Conservation (phyloP, 2,797 vertebrate species). For the Takifugu rubripes region DNA sequence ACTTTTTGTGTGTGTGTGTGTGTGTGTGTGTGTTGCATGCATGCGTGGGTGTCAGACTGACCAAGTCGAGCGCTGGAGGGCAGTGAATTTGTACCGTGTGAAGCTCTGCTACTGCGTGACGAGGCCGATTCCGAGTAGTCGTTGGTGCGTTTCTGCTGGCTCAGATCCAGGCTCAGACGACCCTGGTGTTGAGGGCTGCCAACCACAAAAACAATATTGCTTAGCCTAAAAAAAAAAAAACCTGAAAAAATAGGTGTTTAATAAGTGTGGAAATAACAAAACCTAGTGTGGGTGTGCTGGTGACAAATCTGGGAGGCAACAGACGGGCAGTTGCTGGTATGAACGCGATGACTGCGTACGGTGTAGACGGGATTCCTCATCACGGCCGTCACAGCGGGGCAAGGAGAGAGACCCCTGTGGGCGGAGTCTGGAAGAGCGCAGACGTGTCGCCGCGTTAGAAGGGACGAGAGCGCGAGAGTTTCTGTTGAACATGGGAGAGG, state of each 20-base stretch:
- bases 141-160: conserved; percentile 78
- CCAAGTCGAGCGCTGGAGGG: conserved; percentile 93
- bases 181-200: conserved; percentile 91
- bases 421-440: conserved; percentile 77
- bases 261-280: conserved; percentile 3
- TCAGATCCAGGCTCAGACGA: conserved; percentile 91
- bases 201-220: not conserved
- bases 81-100: conserved; percentile 94
- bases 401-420: conserved; percentile 86
- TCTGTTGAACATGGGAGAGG: conserved; percentile 12
- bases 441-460: conserved; percentile 4
- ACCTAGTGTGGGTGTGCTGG: conserved; percentile 81
- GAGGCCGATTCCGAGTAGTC: conserved; percentile 83
- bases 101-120: conserved; percentile 82
- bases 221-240: not conserved
- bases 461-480: not conserved
- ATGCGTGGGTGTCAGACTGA: conserved; percentile 74
- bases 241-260: not conserved
- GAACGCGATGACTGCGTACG: conserved; percentile 89
- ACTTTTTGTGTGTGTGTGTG: conserved; percentile 15
- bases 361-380: conserved; percentile 96
- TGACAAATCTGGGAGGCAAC: conserved; percentile 85
- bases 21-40: conserved; percentile 2
- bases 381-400: conserved; percentile 89
- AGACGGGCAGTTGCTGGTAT: conserved; percentile 86